Percentiles rank a stretch among this genome's conserved stretches.
phyloP scores from a whole-genome alignment of 64 coral and sea anemone genomes.

The Montipora cactus region DNA sequence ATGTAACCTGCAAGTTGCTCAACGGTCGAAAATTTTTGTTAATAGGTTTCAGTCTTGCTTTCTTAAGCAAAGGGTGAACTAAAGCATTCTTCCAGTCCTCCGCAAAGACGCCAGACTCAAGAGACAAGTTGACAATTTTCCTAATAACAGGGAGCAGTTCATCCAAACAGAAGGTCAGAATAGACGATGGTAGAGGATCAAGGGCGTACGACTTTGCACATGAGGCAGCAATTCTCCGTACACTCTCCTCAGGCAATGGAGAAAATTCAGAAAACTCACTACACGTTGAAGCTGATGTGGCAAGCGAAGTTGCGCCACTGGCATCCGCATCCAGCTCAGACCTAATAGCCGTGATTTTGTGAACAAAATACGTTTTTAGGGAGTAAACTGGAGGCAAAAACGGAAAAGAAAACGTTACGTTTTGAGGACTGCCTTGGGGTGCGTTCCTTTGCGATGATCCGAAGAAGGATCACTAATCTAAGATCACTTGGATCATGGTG shows the following conservation, averaged over 20 bases:
- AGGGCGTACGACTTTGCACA: slow-evolving; percentile 1
- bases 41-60: slow-evolving; percentile 51
- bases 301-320: slow-evolving; percentile 5
- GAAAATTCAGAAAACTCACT: slow-evolving; percentile 16
- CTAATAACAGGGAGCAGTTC: slow-evolving; percentile 27
- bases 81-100: slow-evolving; percentile 56
- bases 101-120: slow-evolving; percentile 45
- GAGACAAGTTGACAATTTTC: slow-evolving; percentile 57
- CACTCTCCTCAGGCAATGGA: slow-evolving; percentile 2
- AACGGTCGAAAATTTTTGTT: slow-evolving; percentile 64
- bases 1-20: slow-evolving; percentile 53
- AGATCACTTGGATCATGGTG: no score
- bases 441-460: no score
- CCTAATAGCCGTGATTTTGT: slow-evolving; percentile 3
- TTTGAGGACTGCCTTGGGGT: no score
- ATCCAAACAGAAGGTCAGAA: slow-evolving; percentile 7
- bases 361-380: background rate
- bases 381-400: no score
- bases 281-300: background rate
- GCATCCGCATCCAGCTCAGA: background rate
- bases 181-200: slow-evolving; percentile 18
- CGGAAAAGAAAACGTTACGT: no score
- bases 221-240: slow-evolving; percentile 6
- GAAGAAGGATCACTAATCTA: no score
- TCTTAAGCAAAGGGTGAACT: slow-evolving; percentile 53